A percentile compares a stretch with the other conserved stretches of the same genome.
These are phyloP conservation scores for Molossus alvarezi DNA, from an alignment of 2,797 vertebrate genomes.

Conservation along the genomic window DNA sequence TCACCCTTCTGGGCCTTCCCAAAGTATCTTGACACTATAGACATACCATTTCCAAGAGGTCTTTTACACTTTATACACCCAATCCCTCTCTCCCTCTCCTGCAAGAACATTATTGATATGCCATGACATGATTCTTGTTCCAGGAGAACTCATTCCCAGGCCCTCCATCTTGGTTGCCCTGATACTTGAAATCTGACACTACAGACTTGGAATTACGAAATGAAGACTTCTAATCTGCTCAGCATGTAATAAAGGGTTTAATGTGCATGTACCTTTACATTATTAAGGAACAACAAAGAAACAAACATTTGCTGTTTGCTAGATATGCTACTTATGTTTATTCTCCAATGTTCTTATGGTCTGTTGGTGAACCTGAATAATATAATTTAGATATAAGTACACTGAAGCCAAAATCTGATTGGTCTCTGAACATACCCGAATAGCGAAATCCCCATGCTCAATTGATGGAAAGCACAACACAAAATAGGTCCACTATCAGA, in stretches of 20 bases:
- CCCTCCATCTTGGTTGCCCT: background rate
- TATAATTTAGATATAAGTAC: background rate
- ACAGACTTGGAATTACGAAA: background rate
- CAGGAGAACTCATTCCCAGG: background rate
- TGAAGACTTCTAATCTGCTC: background rate
- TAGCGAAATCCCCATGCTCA: background rate
- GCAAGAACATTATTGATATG: too few species aligned
- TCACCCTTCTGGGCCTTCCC: background rate
- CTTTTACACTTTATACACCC: background rate
- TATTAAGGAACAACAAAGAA: background rate
- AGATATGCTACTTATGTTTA: background rate
- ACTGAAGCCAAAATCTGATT: constrained; percentile 1
- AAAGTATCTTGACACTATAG: background rate
- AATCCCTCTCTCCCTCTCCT: background rate
- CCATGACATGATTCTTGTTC: background rate
- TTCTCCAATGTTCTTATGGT: background rate
- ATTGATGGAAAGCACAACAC: background rate
- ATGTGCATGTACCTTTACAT: background rate
- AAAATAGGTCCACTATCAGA: background rate
- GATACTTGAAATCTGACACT: background rate
- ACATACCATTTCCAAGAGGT: background rate
- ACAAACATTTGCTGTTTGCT: background rate
- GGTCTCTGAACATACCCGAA: background rate
- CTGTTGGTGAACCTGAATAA: background rate
- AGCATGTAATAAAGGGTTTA: background rate